phyloP scores from a whole-genome alignment of 2,797 vertebrate genomes.

The Distichodus sexfasciatus region DNA sequence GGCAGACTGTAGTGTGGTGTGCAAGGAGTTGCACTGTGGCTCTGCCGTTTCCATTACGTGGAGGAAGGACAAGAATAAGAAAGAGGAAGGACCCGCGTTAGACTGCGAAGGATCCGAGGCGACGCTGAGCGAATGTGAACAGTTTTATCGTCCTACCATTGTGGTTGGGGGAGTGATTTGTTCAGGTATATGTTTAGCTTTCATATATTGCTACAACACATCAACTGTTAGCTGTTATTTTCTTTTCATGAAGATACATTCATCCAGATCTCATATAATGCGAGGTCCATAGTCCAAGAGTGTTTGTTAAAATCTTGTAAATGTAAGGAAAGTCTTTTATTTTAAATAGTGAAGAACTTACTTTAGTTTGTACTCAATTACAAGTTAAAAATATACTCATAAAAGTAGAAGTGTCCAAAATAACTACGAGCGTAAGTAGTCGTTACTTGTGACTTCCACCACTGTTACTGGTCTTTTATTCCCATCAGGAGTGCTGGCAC shows the following conservation, averaged over 20 bases:
- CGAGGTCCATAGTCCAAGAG: no score
- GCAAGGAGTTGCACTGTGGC: background rate
- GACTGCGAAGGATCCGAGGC: background rate
- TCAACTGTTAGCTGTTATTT: background rate
- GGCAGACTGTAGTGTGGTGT: background rate
- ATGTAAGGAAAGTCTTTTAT: no score
- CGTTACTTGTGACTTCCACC: background rate
- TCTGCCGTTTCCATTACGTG: background rate
- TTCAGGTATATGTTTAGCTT: background rate
- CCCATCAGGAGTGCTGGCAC: background rate
- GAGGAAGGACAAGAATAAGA: no score
- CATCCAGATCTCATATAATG: no score
- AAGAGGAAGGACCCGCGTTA: background rate
- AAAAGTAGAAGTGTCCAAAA: no score
- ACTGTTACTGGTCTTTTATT: background rate
- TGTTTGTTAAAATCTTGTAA: no score
- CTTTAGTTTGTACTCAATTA: background rate
- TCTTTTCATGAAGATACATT: background rate
- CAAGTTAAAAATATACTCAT: background rate
- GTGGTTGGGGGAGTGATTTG: background rate
- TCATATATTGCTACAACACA: background rate
- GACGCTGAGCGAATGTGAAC: background rate
- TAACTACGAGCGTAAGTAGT: background rate
- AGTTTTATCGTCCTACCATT: background rate
- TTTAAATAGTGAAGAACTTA: background rate